Evolutionary conservation across 2,113 vertebrate species (phyloP).

Genomic region (Nibea coibor): DNA sequence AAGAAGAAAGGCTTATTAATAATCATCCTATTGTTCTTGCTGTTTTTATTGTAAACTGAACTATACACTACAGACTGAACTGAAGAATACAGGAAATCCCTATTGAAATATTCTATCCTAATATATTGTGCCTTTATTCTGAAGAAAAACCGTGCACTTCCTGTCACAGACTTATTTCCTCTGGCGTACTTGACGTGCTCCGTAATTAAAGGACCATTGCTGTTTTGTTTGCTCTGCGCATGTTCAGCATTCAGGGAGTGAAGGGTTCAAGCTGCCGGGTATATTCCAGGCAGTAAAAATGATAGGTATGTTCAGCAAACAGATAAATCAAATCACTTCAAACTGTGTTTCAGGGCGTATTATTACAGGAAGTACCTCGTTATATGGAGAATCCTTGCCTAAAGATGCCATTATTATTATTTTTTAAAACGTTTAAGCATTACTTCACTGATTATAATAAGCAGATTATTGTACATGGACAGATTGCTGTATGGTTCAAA

Average conservation of each 20-base stretch:
- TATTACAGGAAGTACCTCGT: background rate
- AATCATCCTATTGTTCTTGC: background rate
- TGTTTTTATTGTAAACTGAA: background rate
- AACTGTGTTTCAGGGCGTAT: background rate
- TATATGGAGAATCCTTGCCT: background rate
- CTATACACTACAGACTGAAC: background rate
- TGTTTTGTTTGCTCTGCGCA: slow-evolving; percentile 84
- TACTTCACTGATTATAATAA: background rate
- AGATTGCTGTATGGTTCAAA: background rate
- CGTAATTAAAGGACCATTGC: slow-evolving; percentile 83
- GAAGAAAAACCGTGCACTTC: slow-evolving; percentile 20
- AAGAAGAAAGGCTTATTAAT: background rate
- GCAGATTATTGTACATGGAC: background rate
- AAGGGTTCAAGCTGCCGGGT: background rate
- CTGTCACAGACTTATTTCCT: background rate
- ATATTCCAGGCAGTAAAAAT: slow-evolving; percentile 13
- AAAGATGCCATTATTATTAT: too few relatives aligned
- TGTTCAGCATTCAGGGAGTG: slow-evolving; percentile 57
- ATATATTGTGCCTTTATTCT: slow-evolving; percentile 39
- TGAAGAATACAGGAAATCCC: background rate
- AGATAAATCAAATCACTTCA: background rate
- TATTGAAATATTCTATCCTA: background rate
- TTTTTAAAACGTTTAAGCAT: background rate
- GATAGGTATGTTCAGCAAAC: background rate
- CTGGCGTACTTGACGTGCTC: slow-evolving; percentile 24